Evolutionary conservation across 2,888 invertebrate genomes (phyloP), one percentile per base, ranked within the genome.

Genomic region (Spisula subtruncata): DNA sequence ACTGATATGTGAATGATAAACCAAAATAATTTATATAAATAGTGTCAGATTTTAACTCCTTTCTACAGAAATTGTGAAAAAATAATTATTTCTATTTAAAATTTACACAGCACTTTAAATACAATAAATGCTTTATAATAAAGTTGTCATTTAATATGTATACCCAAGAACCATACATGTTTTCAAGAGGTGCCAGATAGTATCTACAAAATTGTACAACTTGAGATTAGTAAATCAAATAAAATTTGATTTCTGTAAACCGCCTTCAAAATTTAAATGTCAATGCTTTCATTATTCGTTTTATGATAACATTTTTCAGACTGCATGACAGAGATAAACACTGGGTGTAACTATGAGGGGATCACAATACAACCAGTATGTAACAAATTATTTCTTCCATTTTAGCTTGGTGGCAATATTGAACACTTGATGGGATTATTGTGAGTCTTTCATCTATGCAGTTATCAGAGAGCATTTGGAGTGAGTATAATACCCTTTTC

Each of bases 241-340:
- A 25, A 66, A 66, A 66, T 25, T 66, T 66, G n/a, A 66, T 66
- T n/a, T 66, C 60, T n/a, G n/a, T 66, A 66, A 66, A 41, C 2
- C 41, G 25, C 25, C 60, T 66, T 66, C 25, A 66, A 66, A 41
- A 41, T 41, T 41, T 41, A 5, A 41, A 66, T 66, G 25, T 66
- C 60, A 66, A 66, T n/a, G 25, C 10, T 66, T 66, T 66, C 60
- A 66, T 66, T 66, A 66, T 66, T 25, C n/a, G 60, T 66, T 66
- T 66, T 25, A 66, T 25, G n/a, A 66, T 66, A 25, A 66, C 60
- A 66, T 66, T n/a, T 41, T 66, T 66, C 25, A 66, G 0, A 25
- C 25, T 66, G 25, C 25, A 0, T 25, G 60, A 51, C 10, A 14
- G 12, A 16, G 14, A 12, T 14, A 51, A 5, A 48, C 48, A 48